Conservation (phyloP, 2,888 invertebrate genomes). For the Latrodectus hesperus region DNA sequence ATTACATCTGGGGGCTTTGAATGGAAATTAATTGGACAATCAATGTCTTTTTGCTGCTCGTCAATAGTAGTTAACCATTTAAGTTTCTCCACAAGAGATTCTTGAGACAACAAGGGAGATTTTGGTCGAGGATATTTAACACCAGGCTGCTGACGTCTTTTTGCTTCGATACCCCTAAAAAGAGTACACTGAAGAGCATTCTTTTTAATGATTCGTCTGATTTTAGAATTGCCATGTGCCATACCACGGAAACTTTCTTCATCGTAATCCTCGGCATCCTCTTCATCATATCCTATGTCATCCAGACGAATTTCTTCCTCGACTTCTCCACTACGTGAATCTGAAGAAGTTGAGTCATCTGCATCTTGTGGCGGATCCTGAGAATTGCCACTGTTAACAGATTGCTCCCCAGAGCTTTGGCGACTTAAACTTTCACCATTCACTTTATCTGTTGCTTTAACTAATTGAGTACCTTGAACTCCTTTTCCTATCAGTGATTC, state of each 20-base stretch:
- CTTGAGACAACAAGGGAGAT: conserved; percentile 72
- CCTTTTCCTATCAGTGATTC: conserved; percentile 18
- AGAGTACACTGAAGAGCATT: conserved; percentile 87
- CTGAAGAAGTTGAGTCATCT: conserved; percentile 65
- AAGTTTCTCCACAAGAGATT: conserved; percentile 89
- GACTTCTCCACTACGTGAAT: conserved; percentile 62
- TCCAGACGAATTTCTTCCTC: conserved; percentile 64
- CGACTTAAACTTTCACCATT: conserved; percentile 51
- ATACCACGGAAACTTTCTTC: conserved; percentile 60
- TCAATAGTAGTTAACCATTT: conserved; percentile 81
- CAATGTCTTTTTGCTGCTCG: conserved; percentile 39
- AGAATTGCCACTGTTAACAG: conserved; percentile 46
- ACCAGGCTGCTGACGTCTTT: conserved; percentile 71
- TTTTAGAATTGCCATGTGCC: conserved; percentile 74
- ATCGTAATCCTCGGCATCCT: conserved; percentile 64
- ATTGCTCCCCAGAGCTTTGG: conserved; percentile 61
- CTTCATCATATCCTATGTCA: conserved; percentile 66
- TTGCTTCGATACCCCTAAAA: conserved; percentile 80
- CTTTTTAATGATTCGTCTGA: conserved; percentile 86
- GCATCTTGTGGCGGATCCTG: conserved; percentile 59
- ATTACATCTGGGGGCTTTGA: conserved; percentile 67
- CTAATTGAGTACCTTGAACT: not conserved
- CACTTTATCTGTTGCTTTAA: conserved; percentile 12
- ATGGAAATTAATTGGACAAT: conserved; percentile 29
- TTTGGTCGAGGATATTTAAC: conserved; percentile 59